Evolutionary conservation across 64 coral and sea anemone genomes (phyloP).

Genomic region (Hydrozoanthus tunicans): DNA sequence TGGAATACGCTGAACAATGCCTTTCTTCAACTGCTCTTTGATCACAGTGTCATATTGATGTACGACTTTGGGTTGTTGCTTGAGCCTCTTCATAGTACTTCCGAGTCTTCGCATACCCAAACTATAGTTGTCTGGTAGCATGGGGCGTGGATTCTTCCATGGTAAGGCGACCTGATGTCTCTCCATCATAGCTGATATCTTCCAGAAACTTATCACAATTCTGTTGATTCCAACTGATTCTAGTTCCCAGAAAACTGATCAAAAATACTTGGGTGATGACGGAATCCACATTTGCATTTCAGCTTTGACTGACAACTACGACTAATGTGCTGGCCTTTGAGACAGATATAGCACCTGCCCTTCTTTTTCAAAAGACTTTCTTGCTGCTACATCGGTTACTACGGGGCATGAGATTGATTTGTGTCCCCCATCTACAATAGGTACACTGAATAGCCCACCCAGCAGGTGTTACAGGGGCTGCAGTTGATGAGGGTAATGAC

Average conservation of each 20-base stretch:
- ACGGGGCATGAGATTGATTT: not conserved
- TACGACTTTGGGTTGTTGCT: constrained; percentile 50
- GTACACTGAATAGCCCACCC: constrained; percentile 27
- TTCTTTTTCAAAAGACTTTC: constrained; percentile 22
- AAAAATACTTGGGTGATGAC: constrained; percentile 15
- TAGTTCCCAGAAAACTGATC: constrained; percentile 52
- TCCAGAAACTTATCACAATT: constrained; percentile 23
- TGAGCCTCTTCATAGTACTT: constrained; percentile 34
- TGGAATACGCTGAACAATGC: constrained; percentile 43
- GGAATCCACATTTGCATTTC: constrained; percentile 32
- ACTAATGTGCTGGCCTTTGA: constrained; percentile 27
- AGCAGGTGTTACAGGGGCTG: not conserved
- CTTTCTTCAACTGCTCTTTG: constrained; percentile 44
- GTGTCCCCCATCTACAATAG: constrained; percentile 25
- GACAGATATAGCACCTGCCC: constrained; percentile 9
- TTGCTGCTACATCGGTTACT: constrained; percentile 17
- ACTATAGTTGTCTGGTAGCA: constrained; percentile 40
- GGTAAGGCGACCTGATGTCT: constrained; percentile 48
- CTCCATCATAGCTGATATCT: constrained; percentile 7
- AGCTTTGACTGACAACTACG: constrained; percentile 18
- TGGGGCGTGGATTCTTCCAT: constrained; percentile 52
- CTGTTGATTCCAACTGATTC: constrained; percentile 49
- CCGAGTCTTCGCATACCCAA: constrained; percentile 35
- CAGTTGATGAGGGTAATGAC: constrained; percentile 7
- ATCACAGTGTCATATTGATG: constrained; percentile 54